Percentiles rank a stretch among this genome's conserved stretches.
phyloP scores from a whole-genome alignment of 2,797 vertebrate species.

The Nasua narica region DNA sequence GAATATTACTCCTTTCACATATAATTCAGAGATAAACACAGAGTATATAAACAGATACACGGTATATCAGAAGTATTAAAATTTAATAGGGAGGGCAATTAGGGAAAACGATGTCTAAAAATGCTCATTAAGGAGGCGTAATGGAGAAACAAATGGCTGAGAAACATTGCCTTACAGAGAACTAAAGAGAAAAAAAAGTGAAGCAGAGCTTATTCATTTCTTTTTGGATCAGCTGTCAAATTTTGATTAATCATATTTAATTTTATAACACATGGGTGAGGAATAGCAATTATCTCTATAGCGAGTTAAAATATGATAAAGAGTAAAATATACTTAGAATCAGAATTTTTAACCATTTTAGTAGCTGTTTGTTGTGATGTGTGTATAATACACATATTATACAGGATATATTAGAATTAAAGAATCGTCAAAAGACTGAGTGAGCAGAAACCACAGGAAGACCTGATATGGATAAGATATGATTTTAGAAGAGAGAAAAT shows the following conservation, averaged over 20 bases:
- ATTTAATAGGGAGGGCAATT: neutral
- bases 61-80: neutral
- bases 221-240: constrained; percentile 25
- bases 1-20: neutral
- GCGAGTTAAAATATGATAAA: constrained; percentile 17
- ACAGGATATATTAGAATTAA: neutral
- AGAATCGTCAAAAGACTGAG: neutral
- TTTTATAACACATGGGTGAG: constrained; percentile 24
- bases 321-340: constrained; percentile 36
- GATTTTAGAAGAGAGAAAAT: neutral
- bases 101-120: neutral
- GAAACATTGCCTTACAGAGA: neutral
- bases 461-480: neutral
- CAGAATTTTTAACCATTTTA: neutral
- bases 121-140: neutral
- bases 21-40: neutral
- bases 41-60: neutral
- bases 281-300: constrained; percentile 54
- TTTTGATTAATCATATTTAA: constrained; percentile 62
- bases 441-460: neutral
- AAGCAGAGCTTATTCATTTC: neutral
- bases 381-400: neutral
- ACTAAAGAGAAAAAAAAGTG: neutral
- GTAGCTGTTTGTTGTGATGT: neutral
- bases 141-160: neutral